These are phyloP conservation scores for Watsonalla binaria DNA, from an alignment of 2,888 invertebrate species.

Conservation along the genomic window DNA sequence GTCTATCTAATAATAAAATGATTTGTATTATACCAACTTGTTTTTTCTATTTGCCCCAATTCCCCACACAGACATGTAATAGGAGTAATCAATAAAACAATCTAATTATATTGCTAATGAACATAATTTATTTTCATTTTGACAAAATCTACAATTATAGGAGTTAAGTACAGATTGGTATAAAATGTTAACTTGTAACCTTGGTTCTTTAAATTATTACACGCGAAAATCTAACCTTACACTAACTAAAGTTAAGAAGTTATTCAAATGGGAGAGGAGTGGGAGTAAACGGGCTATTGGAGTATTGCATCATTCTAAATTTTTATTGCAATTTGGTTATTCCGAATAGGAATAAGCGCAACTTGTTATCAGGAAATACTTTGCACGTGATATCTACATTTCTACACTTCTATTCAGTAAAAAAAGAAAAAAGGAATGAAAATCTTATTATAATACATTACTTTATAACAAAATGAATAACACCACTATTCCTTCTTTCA, in stretches of 20 bases:
- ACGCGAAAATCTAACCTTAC: slow-evolving; percentile 51
- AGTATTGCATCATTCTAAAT: too few species aligned
- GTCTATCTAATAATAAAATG: slow-evolving; percentile 84
- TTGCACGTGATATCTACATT: slow-evolving; percentile 68
- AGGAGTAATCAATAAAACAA: slow-evolving; percentile 21
- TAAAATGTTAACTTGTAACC: slow-evolving; percentile 73
- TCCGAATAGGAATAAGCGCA: too few species aligned
- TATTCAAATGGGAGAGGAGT: slow-evolving; percentile 4
- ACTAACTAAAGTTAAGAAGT: slow-evolving; percentile 38
- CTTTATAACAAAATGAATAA: slow-evolving; percentile 33
- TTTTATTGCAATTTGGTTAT: too few species aligned
- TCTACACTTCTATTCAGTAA: slow-evolving; percentile 60
- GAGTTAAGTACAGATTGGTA: slow-evolving; percentile 78
- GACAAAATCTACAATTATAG: slow-evolving; percentile 76
- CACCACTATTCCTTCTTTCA: slow-evolving; percentile 31
- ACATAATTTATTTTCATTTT: slow-evolving; percentile 74
- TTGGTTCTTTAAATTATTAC: slow-evolving; percentile 71
- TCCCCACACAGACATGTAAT: neutral
- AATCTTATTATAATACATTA: slow-evolving; percentile 58
- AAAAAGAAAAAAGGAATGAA: slow-evolving; percentile 35
- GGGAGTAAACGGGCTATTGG: too few species aligned
- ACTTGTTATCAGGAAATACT: too few species aligned
- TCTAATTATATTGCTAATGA: slow-evolving; percentile 58
- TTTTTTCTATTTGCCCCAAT: slow-evolving; percentile 31
- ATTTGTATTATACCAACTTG: slow-evolving; percentile 81